Evolutionary conservation across 2,888 invertebrate genomes (phyloP).

Genomic region (Caenorhabditis wallacei): DNA sequence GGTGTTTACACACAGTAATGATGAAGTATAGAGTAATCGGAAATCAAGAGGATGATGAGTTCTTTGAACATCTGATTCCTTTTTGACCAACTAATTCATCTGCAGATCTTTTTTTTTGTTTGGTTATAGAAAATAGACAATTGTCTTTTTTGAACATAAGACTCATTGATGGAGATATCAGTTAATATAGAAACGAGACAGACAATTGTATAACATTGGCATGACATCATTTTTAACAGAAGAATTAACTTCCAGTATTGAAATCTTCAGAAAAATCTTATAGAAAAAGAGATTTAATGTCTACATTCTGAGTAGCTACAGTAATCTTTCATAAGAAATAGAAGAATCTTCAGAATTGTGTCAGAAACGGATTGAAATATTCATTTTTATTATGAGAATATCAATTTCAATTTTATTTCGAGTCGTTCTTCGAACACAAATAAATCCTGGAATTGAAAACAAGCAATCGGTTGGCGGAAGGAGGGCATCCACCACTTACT

Average conservation of each 20-base stretch:
- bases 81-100: slow-evolving; percentile 5
- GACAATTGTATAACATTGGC: no score
- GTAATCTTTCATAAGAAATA: no score
- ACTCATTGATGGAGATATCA: no score
- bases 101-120: neutral
- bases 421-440: slow-evolving; percentile 16
- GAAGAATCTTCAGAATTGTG: no score
- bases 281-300: no score
- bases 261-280: no score
- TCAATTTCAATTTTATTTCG: neutral
- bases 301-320: no score
- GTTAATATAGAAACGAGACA: no score
- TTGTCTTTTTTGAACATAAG: no score
- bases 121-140: neutral
- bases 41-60: slow-evolving; percentile 26
- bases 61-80: slow-evolving; percentile 41
- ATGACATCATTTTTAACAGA: no score
- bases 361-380: no score
- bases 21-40: slow-evolving; percentile 34
- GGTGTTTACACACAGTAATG: slow-evolving; percentile 35
- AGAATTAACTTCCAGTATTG: no score
- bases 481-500: slow-evolving; percentile 41
- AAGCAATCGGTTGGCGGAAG: slow-evolving; percentile 4
- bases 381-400: neutral
- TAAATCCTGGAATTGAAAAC: slow-evolving; percentile 34